phyloP scores from a whole-genome alignment of 2,888 invertebrate species.

The Priocnemis perturbator region DNA sequence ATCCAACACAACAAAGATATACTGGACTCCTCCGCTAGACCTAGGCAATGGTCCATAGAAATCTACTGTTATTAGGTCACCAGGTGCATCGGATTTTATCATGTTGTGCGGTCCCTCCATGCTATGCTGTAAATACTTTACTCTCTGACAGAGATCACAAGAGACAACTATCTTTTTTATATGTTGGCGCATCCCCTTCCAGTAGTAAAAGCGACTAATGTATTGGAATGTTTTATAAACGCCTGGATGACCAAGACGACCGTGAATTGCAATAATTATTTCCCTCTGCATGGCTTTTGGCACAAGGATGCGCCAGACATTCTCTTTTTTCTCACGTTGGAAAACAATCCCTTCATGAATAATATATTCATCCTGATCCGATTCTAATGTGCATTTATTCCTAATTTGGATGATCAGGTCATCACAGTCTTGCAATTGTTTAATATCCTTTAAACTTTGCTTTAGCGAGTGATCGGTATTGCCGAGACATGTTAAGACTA shows the following conservation, averaged over 20 bases:
- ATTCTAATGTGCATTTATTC: not conserved
- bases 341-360: slow-evolving; percentile 21
- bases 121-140: slow-evolving; percentile 22
- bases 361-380: not conserved
- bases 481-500: not conserved
- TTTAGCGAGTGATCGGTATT: not conserved
- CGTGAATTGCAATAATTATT: slow-evolving; percentile 12
- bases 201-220: slow-evolving; percentile 21
- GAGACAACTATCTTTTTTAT: slow-evolving; percentile 9
- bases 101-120: slow-evolving; percentile 34
- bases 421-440: slow-evolving; percentile 19
- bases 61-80: slow-evolving; percentile 34
- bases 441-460: slow-evolving; percentile 10
- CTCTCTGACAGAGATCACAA: slow-evolving; percentile 35
- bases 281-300: not conserved
- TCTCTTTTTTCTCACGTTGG: not conserved
- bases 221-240: slow-evolving; percentile 27
- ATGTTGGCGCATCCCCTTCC: too few species aligned
- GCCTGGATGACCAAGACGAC: too few species aligned
- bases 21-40: slow-evolving; percentile 28
- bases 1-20: slow-evolving; percentile 39
- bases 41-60: slow-evolving; percentile 39
- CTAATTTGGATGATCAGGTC: not conserved
- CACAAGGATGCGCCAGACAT: slow-evolving; percentile 15
- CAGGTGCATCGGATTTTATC: slow-evolving; percentile 17